These are phyloP conservation scores for Parauchenoglanis punctatus DNA, from an alignment of 2,797 vertebrate genomes.

Conservation along the genomic window DNA sequence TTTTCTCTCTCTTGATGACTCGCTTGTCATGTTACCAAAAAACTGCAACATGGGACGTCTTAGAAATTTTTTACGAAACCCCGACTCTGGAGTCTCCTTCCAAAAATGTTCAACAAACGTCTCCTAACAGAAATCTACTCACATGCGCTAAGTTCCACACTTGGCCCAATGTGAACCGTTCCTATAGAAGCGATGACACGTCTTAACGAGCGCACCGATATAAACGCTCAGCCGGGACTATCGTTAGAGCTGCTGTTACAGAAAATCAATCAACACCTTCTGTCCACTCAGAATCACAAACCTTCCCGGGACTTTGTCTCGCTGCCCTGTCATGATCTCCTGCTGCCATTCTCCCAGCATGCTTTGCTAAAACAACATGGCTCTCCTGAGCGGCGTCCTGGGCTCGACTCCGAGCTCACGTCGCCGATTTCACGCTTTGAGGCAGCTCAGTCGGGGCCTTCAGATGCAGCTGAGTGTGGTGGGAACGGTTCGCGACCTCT, in stretches of 20 bases:
- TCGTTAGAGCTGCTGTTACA: not conserved
- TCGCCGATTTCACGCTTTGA: constrained; percentile 41
- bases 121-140: not conserved
- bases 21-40: too few species aligned
- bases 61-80: too few species aligned
- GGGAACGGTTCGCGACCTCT: constrained; percentile 78
- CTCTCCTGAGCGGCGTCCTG: not conserved
- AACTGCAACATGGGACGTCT: too few species aligned
- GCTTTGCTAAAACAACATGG: constrained; percentile 17
- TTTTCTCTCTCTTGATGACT: not conserved
- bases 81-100: not conserved
- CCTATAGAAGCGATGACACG: not conserved
- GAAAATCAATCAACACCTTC: not conserved
- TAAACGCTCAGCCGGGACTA: not conserved
- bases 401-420: not conserved
- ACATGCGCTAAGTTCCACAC: too few species aligned
- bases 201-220: not conserved
- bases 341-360: constrained; percentile 6
- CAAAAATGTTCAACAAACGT: not conserved
- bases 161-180: not conserved
- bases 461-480: constrained; percentile 71
- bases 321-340: not conserved
- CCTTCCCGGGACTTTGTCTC: not conserved
- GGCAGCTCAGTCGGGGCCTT: constrained; percentile 1
- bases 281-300: not conserved